A percentile compares a stretch with the other conserved stretches of the same genome.
Evolutionary conservation across 2,113 vertebrate genomes (phyloP).

Genomic region (Patagioenas fasciata): DNA sequence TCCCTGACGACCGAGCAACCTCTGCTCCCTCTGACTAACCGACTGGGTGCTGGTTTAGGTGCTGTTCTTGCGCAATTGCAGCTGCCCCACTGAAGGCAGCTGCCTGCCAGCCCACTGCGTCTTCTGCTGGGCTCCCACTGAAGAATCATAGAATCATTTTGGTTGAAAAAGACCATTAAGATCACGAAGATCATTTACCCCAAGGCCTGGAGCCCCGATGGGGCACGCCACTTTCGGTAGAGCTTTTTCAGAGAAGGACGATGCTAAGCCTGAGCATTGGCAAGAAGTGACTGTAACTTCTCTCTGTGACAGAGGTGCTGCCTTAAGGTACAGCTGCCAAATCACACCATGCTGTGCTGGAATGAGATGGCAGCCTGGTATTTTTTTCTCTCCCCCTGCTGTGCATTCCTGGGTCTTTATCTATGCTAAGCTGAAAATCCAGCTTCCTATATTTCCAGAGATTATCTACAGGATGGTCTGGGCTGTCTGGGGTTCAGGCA

Average conservation of each 20-base stretch:
- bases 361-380: neutral
- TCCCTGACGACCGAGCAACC: neutral
- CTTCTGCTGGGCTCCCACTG: neutral
- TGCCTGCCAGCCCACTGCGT: neutral
- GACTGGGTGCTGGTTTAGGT: rapidly evolving
- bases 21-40: neutral
- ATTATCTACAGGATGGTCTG: rapidly evolving
- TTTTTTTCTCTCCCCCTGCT: neutral
- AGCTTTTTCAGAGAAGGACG: neutral
- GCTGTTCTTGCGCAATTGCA: neutral
- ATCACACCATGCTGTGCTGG: neutral
- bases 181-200: too few species aligned
- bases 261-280: neutral
- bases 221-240: rapidly evolving
- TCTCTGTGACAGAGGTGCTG: neutral
- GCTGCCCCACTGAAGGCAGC: too few species aligned
- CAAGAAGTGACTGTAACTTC: neutral
- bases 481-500: neutral
- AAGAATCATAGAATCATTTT: too few species aligned
- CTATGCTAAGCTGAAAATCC: neutral
- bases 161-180: too few species aligned
- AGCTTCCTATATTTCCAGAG: neutral
- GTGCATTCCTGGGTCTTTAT: neutral
- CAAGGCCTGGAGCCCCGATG: neutral
- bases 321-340: neutral